Evolutionary conservation across 2,888 invertebrate genomes (phyloP).

Genomic region (Nysson spinosus): DNA sequence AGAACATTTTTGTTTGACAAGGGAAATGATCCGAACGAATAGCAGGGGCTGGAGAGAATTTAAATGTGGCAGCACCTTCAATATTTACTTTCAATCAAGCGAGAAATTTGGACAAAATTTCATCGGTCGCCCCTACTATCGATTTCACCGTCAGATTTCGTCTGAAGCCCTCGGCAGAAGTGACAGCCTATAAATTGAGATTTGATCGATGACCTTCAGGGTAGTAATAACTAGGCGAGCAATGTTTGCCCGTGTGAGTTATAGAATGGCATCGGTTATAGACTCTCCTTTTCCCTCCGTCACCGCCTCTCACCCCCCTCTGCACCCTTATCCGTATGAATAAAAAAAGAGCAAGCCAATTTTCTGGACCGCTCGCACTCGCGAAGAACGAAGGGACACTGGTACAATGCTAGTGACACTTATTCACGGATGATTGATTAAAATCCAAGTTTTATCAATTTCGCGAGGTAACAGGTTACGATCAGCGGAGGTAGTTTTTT

Average conservation of each 20-base stretch:
- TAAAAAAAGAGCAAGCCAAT: conserved; percentile 31
- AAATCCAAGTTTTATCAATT: too few species aligned
- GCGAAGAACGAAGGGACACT: conserved; percentile 31
- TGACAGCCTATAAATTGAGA: conserved; percentile 51
- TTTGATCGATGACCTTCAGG: conserved; percentile 52
- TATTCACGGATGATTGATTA: too few species aligned
- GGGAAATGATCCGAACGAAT: not conserved
- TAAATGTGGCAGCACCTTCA: conserved; percentile 33
- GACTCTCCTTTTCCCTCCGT: too few species aligned
- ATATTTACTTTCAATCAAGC: conserved; percentile 34
- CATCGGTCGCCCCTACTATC: conserved; percentile 13
- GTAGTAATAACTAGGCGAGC: conserved; percentile 34
- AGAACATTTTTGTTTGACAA: too few species aligned
- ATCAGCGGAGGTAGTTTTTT: too few species aligned
- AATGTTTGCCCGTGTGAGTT: conserved; percentile 40
- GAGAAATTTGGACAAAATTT: conserved; percentile 29
- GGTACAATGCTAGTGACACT: too few species aligned
- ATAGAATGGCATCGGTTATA: conserved; percentile 22
- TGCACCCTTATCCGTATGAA: not conserved
- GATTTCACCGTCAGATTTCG: conserved; percentile 36
- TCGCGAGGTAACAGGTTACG: too few species aligned
- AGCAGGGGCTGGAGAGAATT: conserved; percentile 1
- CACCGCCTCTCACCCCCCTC: too few species aligned
- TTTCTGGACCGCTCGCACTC: too few species aligned
- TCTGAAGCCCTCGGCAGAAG: conserved; percentile 18